Base-by-base conservation (phyloP, 2,113 vertebrate genomes). In the Diglossa brunneiventris region DNA sequence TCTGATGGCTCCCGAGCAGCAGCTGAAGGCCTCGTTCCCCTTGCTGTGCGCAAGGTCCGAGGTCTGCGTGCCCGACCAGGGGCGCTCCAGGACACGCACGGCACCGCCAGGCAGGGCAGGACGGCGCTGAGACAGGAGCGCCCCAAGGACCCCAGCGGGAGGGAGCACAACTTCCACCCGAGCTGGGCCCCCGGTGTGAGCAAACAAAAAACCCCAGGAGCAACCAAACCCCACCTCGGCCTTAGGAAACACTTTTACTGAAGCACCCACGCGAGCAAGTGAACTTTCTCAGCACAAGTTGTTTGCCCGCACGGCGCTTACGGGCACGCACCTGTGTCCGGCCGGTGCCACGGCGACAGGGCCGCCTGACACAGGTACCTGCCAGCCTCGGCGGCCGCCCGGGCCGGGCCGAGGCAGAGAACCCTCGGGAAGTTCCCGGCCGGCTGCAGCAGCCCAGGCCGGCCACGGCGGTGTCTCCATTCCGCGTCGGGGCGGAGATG, bases 61-160 rank as follows among this genome's bases (percentile, higher is more conserved):
- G 49, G 14, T 13, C 7, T 0, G 23, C 0, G n/a, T 2, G 28
- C 64, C 8, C 1, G 9, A 2, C 3, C 83, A 2, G 55, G 17
- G 5, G 1, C 0, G 18, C 33, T 1, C 5, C 24, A 0, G 13
- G 63, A 2, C 2, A 11, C 20, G 13, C 8, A 0, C 4, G 6
- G 4, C 31, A 3, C 7, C 4, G 1, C 4, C 24, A 1, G 3
- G 49, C 24, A 1, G 3, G 49, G 44, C 18, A 4, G 21, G 58
- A 10, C 0, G 18, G 6, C 1, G 5, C n/a, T 9, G 1, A 2
- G 28, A 2, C 21, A 8, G 16, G 15, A 3, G 6, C 20, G n/a
- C 6, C 19, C 15, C 47, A 10, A 11, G 4, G 0, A 10, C 21
- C 24, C 0, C 1, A 7, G 9, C 35, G 16, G 5, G 18, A 39